Conservation (phyloP, 2,113 vertebrate genomes). For the Xenus cinereus region DNA sequence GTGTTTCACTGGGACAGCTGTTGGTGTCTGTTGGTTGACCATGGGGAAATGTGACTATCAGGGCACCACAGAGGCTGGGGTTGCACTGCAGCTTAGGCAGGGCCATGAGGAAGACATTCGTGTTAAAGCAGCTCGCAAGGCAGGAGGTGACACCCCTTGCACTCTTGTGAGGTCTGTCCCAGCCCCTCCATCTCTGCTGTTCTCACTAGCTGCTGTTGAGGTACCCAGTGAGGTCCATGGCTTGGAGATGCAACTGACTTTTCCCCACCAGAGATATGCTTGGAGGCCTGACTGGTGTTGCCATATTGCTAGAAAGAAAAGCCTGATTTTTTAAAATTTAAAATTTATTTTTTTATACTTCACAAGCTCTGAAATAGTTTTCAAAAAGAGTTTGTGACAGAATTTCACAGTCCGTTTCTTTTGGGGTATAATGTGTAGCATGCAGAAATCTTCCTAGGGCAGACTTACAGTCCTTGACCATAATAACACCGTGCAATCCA, state of each 20-base stretch:
- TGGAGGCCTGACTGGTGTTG: not conserved
- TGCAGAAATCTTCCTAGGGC: not conserved
- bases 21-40: not conserved
- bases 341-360: not conserved
- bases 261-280: fast-evolving
- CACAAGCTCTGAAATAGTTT: not conserved
- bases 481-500: not conserved
- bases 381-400: not conserved
- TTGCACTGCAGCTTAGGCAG: not conserved
- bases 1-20: not conserved
- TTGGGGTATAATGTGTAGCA: not conserved
- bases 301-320: not conserved
- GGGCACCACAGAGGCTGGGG: not conserved
- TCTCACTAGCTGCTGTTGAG: not conserved
- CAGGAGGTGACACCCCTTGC: not conserved
- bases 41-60: not conserved
- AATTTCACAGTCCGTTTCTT: not conserved
- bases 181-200: not conserved
- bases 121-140: not conserved
- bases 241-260: not conserved
- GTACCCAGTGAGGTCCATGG: not conserved
- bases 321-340: not conserved
- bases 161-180: not conserved
- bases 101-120: not conserved
- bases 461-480: not conserved